These are phyloP conservation scores for Aplysina aerophoba DNA, from an alignment of 37 sponge, comb jelly and placozoan genomes.

Conservation along the genomic window DNA sequence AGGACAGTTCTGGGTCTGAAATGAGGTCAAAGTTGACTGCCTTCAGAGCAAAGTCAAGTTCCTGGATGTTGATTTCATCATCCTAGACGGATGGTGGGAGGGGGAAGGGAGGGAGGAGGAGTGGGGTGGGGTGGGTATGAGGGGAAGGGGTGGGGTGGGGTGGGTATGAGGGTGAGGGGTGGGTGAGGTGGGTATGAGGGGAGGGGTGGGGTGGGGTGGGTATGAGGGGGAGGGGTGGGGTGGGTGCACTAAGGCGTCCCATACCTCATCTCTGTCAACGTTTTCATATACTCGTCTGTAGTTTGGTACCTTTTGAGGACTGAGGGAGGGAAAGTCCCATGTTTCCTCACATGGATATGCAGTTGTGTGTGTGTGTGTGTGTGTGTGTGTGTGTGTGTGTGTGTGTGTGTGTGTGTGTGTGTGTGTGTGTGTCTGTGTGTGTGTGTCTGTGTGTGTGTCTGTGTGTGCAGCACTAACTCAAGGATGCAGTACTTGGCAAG, in stretches of 20 bases:
- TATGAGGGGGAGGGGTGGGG: neutral
- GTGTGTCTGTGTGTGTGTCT: neutral
- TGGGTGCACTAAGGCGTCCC: neutral
- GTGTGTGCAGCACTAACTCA: slow-evolving; percentile 48
- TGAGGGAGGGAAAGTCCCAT: neutral
- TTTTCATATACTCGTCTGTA: slow-evolving; percentile 62
- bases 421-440: slow-evolving; percentile 37
- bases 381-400: neutral
- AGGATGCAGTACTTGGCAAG: slow-evolving; percentile 91
- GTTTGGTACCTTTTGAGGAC: slow-evolving; percentile 32
- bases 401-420: slow-evolving; percentile 39
- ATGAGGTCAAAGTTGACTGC: slow-evolving; percentile 90
- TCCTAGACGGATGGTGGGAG: slow-evolving; percentile 38
- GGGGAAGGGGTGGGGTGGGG: neutral
- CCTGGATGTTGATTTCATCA: slow-evolving; percentile 75
- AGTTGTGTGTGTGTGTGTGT: no score
- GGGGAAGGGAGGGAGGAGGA: neutral
- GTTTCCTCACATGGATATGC: no score
- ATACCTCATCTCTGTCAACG: slow-evolving; percentile 78
- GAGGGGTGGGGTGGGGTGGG: no score
- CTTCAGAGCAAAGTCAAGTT: slow-evolving; percentile 90
- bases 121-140: no score
- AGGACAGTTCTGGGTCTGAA: slow-evolving; percentile 77
- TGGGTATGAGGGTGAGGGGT: neutral
- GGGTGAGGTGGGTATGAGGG: neutral